Evolutionary conservation across 1,140 invertebrate species (phyloP), one percentile per base, ranked within the genome.

Genomic region (Apolygus lucorum): DNA sequence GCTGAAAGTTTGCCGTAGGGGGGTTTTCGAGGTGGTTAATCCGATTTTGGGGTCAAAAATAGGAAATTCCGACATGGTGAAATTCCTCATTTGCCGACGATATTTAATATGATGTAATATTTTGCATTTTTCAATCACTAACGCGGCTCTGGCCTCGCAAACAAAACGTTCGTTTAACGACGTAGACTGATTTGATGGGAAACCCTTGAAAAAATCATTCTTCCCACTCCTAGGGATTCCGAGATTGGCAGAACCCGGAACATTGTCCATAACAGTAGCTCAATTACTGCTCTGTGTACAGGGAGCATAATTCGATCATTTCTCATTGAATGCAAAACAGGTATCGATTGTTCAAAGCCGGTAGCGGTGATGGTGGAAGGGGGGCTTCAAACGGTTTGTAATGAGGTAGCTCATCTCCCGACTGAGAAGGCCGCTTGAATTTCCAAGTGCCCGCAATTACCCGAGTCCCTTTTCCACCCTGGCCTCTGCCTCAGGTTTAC

Each of bases 291-390:
- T 49, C 34, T 17, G 34, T 49, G 34, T 49, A 49, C 34, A 49
- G 34, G 34, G 8, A 49, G 34, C 17, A 49, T 49, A 49, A 49
- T 49, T 49, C 34, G 34, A 49, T 49, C 34, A 49, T 49, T 49
- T 49, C 34, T 49, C 34, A 49, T 49, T 49, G 34, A 49, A 49
- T 49, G 34, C 34, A 49, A 49, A 49, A 49, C 34, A 49, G 34
- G 34, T 49, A 49, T 49, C 34, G 34, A 49, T 49, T 49, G 34
- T 49, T 49, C 34, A 49, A 17, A 49, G n/a, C 34, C 34, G 34
- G 34, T 49, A 49, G 34, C 34, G 17, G 8, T n/a, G n/a, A n/a
- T n/a, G n/a, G n/a, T n/a, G n/a, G n/a, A n/a, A n/a, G n/a, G n/a
- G 17, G 34, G 34, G 34, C 17, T 49, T 11, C 34, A 49, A 17